Conservation (phyloP, 1,140 invertebrate species). For the Asbolus verrucosus region DNA sequence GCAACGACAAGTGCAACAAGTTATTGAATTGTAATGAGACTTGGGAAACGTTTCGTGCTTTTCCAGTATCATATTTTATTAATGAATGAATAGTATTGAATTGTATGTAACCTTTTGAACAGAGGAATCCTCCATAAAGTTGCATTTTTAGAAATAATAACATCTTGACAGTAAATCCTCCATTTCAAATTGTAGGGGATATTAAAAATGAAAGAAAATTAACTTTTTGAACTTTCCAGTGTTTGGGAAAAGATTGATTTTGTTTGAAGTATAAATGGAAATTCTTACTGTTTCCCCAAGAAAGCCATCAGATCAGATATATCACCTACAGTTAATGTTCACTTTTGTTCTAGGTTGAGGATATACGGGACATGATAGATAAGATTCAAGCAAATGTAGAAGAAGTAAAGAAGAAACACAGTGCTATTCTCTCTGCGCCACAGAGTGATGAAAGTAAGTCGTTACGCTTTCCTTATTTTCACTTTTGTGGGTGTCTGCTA, state of each 20-base stretch:
- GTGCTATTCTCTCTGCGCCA: slow-evolving; percentile 96
- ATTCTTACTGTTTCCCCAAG: too few relatives aligned
- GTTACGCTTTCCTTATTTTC: slow-evolving; percentile 10
- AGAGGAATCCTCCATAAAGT: too few relatives aligned
- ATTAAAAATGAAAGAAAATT: too few relatives aligned
- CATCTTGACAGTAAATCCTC: too few relatives aligned
- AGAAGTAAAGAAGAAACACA: slow-evolving; percentile 99
- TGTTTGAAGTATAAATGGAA: too few relatives aligned
- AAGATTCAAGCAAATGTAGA: slow-evolving; percentile 99
- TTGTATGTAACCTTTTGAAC: too few relatives aligned
- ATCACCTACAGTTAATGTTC: background rate
- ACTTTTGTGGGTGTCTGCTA: background rate
- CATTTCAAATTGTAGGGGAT: too few relatives aligned
- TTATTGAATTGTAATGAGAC: slow-evolving; percentile 1
- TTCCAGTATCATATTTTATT: background rate
- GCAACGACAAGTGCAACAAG: background rate
- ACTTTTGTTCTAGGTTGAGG: slow-evolving; percentile 83
- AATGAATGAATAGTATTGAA: too few relatives aligned
- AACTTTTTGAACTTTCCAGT: too few relatives aligned
- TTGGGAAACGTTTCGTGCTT: background rate
- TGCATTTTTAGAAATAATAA: too few relatives aligned
- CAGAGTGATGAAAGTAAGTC: slow-evolving; percentile 98
- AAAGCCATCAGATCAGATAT: too few relatives aligned
- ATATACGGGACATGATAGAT: slow-evolving; percentile 99
- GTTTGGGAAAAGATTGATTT: too few relatives aligned